Base-by-base conservation (phyloP, 2,888 invertebrate species). In the Eupithecia dodoneata region DNA sequence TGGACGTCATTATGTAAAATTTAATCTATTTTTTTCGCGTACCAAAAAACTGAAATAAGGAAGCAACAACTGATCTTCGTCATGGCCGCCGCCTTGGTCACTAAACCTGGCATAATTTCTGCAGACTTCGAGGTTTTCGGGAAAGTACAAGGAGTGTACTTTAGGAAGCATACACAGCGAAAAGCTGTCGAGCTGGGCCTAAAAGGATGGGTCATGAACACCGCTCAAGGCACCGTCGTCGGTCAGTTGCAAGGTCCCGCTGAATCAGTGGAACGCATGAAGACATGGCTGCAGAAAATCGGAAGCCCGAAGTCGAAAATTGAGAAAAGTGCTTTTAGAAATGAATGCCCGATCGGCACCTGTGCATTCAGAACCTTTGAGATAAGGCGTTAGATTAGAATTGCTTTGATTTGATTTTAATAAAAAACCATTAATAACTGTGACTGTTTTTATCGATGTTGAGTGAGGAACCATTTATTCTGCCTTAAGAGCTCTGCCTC, bases 191-290 rank as follows among this genome's bases (percentile, higher is more conserved):
- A 96, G 81, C 91, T 97, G 18, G 96, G 96, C 1, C 85, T 97
- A 6, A 96, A 94, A 84, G 97, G 97, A 74, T 97, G 97, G 97
- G 97, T 97, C 81, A 97, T 96, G 96, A 97, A 97, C 85, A 97
- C 97, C 0, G 91, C 95, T 7, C 92, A 95, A 81, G 97, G 96
- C 0, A 97, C 97, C 0, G 97, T 97, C 0, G 89, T 96, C 72
- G 97, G 97, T 3, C 94, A 95, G 76, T 76, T 97, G 67, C 96
- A 97, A 92, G 97, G 97, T 2, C 91, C 95, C 13, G 85, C 89
- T 72, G 83, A 86, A 2, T 96, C 96, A 81, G 87, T 97, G 59
- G 94, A 95, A 9, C 94, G 96, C 86, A 97, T 97, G 97, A 95
- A 94, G 81, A 76, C 82, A 49, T 95, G 95, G 95, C 87, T 97